Conservation (phyloP, 2,888 invertebrate genomes). For the Heliconius charithonia region DNA sequence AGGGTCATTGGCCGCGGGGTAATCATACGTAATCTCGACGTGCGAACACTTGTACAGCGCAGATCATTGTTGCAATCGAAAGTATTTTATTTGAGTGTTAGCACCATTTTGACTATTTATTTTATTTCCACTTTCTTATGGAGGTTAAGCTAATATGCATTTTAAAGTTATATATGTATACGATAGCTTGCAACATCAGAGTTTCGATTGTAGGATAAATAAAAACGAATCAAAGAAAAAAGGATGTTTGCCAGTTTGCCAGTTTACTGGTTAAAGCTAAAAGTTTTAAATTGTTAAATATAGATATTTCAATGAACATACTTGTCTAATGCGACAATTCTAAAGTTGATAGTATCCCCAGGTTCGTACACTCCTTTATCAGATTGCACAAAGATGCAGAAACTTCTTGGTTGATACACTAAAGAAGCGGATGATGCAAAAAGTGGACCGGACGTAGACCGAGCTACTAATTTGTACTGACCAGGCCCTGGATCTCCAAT, state of each 20-base stretch:
- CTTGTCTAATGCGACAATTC: conserved; percentile 85
- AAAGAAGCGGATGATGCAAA: conserved; percentile 90
- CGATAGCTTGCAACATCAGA: not conserved
- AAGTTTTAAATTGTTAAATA: not conserved
- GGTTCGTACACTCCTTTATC: conserved; percentile 97
- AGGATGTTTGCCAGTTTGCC: not conserved
- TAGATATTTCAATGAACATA: conserved; percentile 53
- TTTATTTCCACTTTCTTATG: conserved; percentile 1
- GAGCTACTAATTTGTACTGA: conserved; percentile 89
- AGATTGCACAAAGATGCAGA: conserved; percentile 94
- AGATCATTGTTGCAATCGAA: conserved; percentile 69
- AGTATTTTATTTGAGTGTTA: conserved; percentile 59
- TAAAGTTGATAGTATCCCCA: conserved; percentile 91
- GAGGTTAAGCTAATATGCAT: not conserved
- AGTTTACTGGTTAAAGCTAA: not conserved
- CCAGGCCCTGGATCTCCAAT: conserved; percentile 91
- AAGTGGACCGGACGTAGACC: conserved; percentile 88
- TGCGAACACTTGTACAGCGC: conserved; percentile 62
- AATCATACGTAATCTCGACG: conserved; percentile 75
- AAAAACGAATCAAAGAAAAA: not conserved
- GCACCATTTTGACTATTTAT: conserved; percentile 9
- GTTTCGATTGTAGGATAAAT: not conserved
- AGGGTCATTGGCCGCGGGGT: conserved; percentile 67
- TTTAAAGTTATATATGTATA: not conserved
- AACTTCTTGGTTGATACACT: conserved; percentile 90